Percentiles rank a stretch among this genome's conserved stretches.
These are phyloP conservation scores for Mormyrus proboscirostris DNA, from an alignment of 2,797 vertebrate genomes.

Conservation along the genomic window DNA sequence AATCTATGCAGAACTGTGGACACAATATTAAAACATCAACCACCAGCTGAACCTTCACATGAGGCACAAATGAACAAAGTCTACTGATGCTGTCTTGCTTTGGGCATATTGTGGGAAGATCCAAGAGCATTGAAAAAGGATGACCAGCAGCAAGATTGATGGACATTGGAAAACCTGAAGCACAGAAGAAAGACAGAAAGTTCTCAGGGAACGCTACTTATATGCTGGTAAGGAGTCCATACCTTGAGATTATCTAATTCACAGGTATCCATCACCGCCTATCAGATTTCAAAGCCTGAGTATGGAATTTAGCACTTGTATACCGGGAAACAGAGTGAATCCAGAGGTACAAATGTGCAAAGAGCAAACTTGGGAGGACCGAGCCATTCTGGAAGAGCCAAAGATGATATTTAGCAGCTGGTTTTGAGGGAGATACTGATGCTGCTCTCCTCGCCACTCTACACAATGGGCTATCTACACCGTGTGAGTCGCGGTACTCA, in stretches of 20 bases:
- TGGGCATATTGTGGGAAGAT: not conserved
- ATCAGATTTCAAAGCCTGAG: not conserved
- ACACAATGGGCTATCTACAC: conserved; percentile 59
- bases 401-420: conserved; percentile 42
- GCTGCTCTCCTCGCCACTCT: conserved; percentile 49
- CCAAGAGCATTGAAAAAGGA: not conserved
- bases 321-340: not conserved
- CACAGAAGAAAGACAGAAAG: not conserved
- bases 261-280: not conserved
- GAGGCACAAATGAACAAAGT: not conserved
- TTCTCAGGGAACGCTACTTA: not conserved
- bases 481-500: conserved; percentile 51
- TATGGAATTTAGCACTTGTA: not conserved
- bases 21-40: not conserved
- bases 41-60: not conserved
- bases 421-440: conserved; percentile 47
- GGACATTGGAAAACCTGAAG: not conserved
- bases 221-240: not conserved
- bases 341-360: not conserved
- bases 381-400: conserved; percentile 26
- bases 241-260: not conserved
- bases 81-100: not conserved
- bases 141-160: not conserved
- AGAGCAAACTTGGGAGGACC: conserved; percentile 20
- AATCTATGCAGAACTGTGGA: not conserved